Evolutionary conservation across 1,140 invertebrate species (phyloP).

Genomic region (Orchesella cincta): DNA sequence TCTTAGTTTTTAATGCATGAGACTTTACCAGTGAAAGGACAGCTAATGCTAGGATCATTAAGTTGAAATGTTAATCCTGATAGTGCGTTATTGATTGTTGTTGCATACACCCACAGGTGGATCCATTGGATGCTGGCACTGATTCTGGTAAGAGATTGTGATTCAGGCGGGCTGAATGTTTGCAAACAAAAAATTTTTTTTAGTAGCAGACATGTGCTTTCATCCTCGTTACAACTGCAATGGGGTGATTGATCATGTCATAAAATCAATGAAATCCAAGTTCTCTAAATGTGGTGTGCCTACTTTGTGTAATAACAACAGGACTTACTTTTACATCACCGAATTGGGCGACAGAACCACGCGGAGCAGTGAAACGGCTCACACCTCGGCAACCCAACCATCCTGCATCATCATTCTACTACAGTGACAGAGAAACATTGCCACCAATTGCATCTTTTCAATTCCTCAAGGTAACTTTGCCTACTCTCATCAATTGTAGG

Average conservation of each 20-base stretch:
- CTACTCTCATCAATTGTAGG: slow-evolving; percentile 25
- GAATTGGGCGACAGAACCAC: slow-evolving; percentile 87
- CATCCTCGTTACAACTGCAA: too few relatives aligned
- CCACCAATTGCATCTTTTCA: slow-evolving; percentile 88
- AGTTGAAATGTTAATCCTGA: too few relatives aligned
- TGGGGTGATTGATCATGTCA: slow-evolving; percentile 17
- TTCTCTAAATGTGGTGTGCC: background rate
- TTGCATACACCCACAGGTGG: slow-evolving; percentile 65
- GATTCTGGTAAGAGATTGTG: slow-evolving; percentile 25
- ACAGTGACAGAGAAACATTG: slow-evolving; percentile 79
- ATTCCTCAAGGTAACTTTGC: slow-evolving; percentile 74
- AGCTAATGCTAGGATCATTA: too few relatives aligned
- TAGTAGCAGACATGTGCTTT: too few relatives aligned
- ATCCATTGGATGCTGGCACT: slow-evolving; percentile 93
- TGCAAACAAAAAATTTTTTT: too few relatives aligned
- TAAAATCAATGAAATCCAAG: slow-evolving; percentile 15
- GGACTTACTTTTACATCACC: slow-evolving; percentile 95
- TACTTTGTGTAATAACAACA: slow-evolving; percentile 63
- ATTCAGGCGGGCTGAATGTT: too few relatives aligned
- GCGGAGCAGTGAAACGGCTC: slow-evolving; percentile 84
- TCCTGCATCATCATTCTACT: slow-evolving; percentile 92
- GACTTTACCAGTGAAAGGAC: too few relatives aligned
- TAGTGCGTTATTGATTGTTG: too few relatives aligned
- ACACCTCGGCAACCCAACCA: slow-evolving; percentile 88
- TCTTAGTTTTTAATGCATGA: too few relatives aligned